Conservation (phyloP, 2,113 vertebrate species). For the Pygoscelis antarcticus region DNA sequence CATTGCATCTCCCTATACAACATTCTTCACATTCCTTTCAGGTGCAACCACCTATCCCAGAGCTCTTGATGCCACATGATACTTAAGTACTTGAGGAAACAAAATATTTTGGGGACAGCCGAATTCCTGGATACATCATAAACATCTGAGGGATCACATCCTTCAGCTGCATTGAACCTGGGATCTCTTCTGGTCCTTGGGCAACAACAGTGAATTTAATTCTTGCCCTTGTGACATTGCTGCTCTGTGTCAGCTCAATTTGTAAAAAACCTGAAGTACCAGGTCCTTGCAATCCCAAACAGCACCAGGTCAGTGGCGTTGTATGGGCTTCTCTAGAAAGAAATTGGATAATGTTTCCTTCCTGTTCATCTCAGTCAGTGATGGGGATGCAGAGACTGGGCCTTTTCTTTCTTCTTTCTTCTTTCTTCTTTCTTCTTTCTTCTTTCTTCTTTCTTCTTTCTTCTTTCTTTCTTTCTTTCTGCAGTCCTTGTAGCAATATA, state of each 20-base stretch:
- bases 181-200: background rate
- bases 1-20: background rate
- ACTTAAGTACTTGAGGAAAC: background rate
- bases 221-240: background rate
- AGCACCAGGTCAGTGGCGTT: background rate
- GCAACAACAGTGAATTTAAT: background rate
- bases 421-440: background rate
- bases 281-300: background rate
- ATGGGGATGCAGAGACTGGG: background rate
- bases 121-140: background rate
- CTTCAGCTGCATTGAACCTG: background rate
- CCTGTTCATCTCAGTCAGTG: background rate
- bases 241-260: background rate
- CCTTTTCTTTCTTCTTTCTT: background rate
- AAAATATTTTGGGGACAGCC: background rate
- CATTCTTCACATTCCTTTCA: background rate
- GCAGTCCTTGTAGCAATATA: background rate
- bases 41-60: background rate
- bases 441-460: background rate
- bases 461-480: background rate
- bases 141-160: background rate
- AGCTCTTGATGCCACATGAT: background rate
- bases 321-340: background rate
- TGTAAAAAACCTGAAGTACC: background rate
- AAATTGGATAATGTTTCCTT: background rate